phyloP scores from a whole-genome alignment of 2,888 invertebrate genomes.

The Napeogenes sylphis region DNA sequence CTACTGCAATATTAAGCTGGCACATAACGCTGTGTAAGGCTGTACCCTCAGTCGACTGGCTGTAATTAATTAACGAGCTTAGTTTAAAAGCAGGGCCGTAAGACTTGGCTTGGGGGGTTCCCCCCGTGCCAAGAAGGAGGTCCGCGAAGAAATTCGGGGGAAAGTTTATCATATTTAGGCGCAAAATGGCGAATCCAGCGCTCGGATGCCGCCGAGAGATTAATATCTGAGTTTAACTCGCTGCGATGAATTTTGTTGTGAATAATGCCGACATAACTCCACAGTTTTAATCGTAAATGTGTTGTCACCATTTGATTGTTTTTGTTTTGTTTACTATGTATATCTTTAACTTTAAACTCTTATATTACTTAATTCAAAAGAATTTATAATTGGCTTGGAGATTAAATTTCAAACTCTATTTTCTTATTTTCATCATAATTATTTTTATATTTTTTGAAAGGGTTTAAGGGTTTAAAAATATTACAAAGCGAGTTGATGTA shows the following conservation, averaged over 20 bases:
- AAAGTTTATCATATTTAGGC: slow-evolving; percentile 79
- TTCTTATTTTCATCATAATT: too few species aligned
- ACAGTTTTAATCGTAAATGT: slow-evolving; percentile 50
- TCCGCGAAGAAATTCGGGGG: slow-evolving; percentile 73
- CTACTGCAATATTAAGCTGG: slow-evolving; percentile 68
- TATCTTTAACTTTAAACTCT: background rate
- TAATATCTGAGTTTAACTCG: slow-evolving; percentile 76
- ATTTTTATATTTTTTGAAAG: too few species aligned
- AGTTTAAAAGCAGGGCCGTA: slow-evolving; percentile 79
- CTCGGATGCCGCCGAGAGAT: slow-evolving; percentile 72
- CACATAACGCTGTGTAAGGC: slow-evolving; percentile 72
- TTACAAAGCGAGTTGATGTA: too few species aligned
- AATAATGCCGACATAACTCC: slow-evolving; percentile 66
- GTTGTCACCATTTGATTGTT: slow-evolving; percentile 32
- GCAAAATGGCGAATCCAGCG: slow-evolving; percentile 78
- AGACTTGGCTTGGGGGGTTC: slow-evolving; percentile 64
- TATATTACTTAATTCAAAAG: too few species aligned
- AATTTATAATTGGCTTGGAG: background rate
- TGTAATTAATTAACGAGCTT: slow-evolving; percentile 80
- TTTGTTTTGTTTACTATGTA: slow-evolving; percentile 18
- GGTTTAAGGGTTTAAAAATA: too few species aligned
- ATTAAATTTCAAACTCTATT: too few species aligned
- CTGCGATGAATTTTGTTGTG: slow-evolving; percentile 71
- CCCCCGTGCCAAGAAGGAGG: slow-evolving; percentile 53
- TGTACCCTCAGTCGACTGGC: slow-evolving; percentile 72